phyloP scores from a whole-genome alignment of 2,113 vertebrate genomes.

The Nesoenas mayeri region DNA sequence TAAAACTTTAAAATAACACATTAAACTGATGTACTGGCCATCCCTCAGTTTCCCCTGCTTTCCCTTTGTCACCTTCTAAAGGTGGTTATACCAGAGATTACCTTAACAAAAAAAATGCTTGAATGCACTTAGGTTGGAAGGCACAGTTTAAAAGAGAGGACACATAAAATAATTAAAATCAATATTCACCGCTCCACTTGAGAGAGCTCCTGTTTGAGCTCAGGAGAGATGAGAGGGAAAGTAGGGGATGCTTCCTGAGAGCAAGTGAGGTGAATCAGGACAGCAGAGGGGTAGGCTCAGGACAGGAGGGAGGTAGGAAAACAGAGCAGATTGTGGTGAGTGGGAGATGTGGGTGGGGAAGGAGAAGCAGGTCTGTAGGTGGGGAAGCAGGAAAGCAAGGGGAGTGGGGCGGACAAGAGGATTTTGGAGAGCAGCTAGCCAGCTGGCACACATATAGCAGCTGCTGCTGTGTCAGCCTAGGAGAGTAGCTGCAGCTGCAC shows the following conservation, averaged over 20 bases:
- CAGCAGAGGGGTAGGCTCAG: constrained; percentile 24
- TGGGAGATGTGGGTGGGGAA: not conserved
- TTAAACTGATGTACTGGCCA: not conserved
- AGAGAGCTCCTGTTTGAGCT: constrained; percentile 40
- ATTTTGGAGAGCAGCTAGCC: constrained; percentile 60
- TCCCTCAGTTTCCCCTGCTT: not conserved
- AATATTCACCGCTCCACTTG: constrained; percentile 25
- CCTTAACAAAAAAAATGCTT: constrained; percentile 30
- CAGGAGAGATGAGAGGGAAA: constrained; percentile 22
- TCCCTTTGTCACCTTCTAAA: not conserved
- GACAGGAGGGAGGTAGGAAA: not conserved
- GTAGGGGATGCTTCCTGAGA: constrained; percentile 4
- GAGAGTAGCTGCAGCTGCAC: constrained; percentile 67
- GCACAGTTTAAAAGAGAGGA: constrained; percentile 53
- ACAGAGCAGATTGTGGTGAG: not conserved
- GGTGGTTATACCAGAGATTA: constrained; percentile 3
- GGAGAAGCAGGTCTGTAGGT: constrained; percentile 52
- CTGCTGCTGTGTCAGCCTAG: constrained; percentile 69
- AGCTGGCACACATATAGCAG: constrained; percentile 67
- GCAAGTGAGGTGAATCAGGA: constrained; percentile 3
- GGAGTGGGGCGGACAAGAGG: constrained; percentile 15
- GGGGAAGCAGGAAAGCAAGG: constrained; percentile 31
- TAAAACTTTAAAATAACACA: not conserved
- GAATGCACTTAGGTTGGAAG: not conserved
- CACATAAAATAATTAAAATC: constrained; percentile 26